Conservation (phyloP, 2,113 vertebrate species). For the Lycaon pictus region DNA sequence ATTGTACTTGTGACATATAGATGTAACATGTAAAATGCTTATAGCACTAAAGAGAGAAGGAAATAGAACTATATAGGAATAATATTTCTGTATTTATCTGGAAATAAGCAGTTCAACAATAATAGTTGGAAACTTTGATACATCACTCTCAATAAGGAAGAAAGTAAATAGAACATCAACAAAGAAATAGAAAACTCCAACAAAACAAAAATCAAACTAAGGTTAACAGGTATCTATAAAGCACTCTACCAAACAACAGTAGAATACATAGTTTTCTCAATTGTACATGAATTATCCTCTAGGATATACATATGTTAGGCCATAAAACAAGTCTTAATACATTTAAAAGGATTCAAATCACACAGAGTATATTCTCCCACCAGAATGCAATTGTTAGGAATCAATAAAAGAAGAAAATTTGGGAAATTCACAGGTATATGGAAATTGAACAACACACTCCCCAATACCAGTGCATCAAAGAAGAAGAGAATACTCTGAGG, state of each 20-base stretch:
- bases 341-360: not conserved
- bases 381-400: not conserved
- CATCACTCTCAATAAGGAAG: not conserved
- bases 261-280: not conserved
- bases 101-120: not conserved
- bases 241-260: not conserved
- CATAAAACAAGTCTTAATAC: not conserved
- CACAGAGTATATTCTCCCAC: not conserved
- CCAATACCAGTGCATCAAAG: not conserved
- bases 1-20: not conserved
- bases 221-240: not conserved
- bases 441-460: not conserved
- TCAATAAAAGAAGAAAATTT: not conserved
- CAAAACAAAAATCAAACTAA: not conserved
- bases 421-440: not conserved
- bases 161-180: not conserved
- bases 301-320: not conserved
- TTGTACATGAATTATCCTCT: not conserved
- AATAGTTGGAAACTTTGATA: not conserved
- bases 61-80: not conserved
- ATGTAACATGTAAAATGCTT: not conserved
- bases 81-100: not conserved
- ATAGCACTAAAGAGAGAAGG: not conserved
- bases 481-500: not conserved
- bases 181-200: not conserved